A percentile compares a stretch with the other conserved stretches of the same genome.
Evolutionary conservation across 1,140 invertebrate genomes (phyloP).

Genomic region (Apocrypta bakeri): DNA sequence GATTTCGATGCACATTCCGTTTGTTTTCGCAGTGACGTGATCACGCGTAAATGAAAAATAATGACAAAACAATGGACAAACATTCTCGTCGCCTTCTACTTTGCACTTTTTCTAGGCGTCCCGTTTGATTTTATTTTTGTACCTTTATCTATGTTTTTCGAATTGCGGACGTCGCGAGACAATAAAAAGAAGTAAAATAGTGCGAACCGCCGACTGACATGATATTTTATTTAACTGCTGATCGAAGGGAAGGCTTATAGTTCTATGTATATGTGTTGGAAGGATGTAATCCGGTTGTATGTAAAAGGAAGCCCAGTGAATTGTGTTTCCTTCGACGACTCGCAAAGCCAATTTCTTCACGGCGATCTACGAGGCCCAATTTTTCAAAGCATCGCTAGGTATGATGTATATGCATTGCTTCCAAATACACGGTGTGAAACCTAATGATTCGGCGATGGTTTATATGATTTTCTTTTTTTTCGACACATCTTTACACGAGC

Average conservation of each 20-base stretch:
- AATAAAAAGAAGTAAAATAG: conserved; percentile 37
- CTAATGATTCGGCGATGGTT: conserved; percentile 56
- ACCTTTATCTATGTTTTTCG: conserved; percentile 22
- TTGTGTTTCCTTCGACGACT: conserved; percentile 8
- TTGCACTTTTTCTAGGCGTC: conserved; percentile 7
- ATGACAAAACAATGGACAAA: neutral
- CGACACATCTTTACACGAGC: conserved; percentile 61
- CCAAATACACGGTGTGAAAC: conserved; percentile 65
- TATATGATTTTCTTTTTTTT: conserved; percentile 72
- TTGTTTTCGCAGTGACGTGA: conserved; percentile 19
- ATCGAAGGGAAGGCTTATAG: conserved; percentile 22
- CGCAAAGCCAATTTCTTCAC: conserved; percentile 37
- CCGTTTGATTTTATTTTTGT: conserved; percentile 44
- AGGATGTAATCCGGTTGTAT: neutral
- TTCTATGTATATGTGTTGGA: neutral
- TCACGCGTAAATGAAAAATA: conserved; percentile 1
- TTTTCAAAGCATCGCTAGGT: conserved; percentile 53
- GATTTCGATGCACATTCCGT: conserved; percentile 46
- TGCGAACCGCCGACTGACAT: conserved; percentile 31
- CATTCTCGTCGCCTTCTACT: neutral
- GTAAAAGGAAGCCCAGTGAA: conserved; percentile 19
- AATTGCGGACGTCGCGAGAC: conserved; percentile 25
- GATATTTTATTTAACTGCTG: neutral
- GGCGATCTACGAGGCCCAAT: conserved; percentile 58
- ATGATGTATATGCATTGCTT: conserved; percentile 73